phyloP scores from a whole-genome alignment of 2,797 vertebrate genomes.

The Kryptolebias ocellatus region DNA sequence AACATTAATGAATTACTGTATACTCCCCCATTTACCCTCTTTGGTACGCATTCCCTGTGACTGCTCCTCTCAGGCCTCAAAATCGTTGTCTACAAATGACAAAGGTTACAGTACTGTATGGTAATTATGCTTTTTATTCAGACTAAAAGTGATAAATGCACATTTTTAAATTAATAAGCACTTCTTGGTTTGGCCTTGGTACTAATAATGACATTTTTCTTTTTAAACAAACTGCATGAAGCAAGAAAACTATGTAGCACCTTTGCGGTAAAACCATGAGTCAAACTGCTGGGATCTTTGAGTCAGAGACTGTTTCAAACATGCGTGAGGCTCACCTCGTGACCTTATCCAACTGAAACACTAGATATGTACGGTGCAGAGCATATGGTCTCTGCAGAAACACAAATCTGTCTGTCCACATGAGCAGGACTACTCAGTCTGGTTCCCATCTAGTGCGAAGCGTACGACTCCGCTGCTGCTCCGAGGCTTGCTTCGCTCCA shows the following conservation, averaged over 20 bases:
- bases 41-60: background rate
- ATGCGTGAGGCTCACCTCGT: conserved; percentile 54
- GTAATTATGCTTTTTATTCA: conserved; percentile 75
- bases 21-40: no score
- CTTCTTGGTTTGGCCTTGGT: conserved; percentile 70
- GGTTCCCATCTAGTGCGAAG: conserved; percentile 81
- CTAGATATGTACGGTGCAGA: conserved; percentile 76
- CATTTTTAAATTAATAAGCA: conserved; percentile 69
- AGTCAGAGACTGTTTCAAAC: conserved; percentile 59
- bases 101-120: conserved; percentile 39
- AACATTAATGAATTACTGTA: no score
- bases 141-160: conserved; percentile 69
- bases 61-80: no score
- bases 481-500: conserved; percentile 75
- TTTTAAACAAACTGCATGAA: conserved; percentile 61
- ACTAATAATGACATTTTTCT: conserved; percentile 53
- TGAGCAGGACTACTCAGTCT: conserved; percentile 66
- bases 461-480: conserved; percentile 77
- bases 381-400: conserved; percentile 46
- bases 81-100: conserved; percentile 8
- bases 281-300: conserved; percentile 50
- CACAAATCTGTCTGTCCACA: conserved; percentile 11
- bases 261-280: conserved; percentile 70
- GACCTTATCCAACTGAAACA: conserved; percentile 53
- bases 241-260: conserved; percentile 78